phyloP scores from a whole-genome alignment of 2,888 invertebrate species.

The Calliopum simillimum region DNA sequence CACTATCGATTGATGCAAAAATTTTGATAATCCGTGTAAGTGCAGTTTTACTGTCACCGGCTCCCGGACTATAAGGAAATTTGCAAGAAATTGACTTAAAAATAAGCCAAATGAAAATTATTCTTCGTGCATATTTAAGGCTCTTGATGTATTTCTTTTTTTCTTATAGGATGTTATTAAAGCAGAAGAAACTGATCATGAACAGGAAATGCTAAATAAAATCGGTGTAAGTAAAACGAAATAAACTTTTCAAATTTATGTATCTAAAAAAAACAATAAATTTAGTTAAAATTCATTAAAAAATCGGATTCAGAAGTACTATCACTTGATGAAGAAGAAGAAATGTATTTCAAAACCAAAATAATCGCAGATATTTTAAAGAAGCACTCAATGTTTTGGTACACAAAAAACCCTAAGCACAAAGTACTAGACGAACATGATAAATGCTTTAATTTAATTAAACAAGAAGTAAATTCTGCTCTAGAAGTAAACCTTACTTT shows the following conservation, averaged over 20 bases:
- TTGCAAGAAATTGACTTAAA: too few relatives aligned
- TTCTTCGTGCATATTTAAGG: too few relatives aligned
- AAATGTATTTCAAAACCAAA: background rate
- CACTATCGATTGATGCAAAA: too few relatives aligned
- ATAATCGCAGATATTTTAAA: background rate
- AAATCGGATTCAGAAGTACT: background rate
- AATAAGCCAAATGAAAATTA: too few relatives aligned
- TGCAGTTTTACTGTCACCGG: too few relatives aligned
- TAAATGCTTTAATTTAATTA: background rate
- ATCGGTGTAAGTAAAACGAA: background rate
- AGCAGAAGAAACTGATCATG: background rate
- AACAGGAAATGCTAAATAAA: background rate
- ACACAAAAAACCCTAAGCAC: background rate
- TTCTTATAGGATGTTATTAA: too few relatives aligned
- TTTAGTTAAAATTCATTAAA: constrained; percentile 1
- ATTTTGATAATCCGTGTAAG: too few relatives aligned
- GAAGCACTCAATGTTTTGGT: background rate
- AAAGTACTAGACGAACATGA: background rate
- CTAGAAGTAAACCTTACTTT: background rate
- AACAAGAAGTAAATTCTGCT: background rate
- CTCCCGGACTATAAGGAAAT: too few relatives aligned
- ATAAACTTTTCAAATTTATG: background rate
- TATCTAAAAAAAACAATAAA: background rate
- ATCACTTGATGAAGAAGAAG: background rate
- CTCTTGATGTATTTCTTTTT: too few relatives aligned